phyloP scores from a whole-genome alignment of 2,113 vertebrate species.

The Riparia riparia region DNA sequence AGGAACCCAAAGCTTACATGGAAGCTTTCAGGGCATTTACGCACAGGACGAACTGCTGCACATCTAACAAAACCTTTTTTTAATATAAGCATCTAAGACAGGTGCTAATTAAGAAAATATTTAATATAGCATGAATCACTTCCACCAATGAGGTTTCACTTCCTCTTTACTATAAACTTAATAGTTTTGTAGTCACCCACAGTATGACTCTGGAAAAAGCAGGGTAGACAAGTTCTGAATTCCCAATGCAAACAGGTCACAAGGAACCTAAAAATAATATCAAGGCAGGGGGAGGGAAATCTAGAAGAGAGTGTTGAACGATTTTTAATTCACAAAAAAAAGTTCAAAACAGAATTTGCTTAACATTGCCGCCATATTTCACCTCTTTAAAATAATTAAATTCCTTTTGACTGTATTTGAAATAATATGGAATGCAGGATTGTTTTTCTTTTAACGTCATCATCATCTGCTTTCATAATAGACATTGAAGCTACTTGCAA shows the following conservation, averaged over 20 bases:
- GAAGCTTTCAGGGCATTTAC: background rate
- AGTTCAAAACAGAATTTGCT: background rate
- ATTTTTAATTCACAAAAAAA: background rate
- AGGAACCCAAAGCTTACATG: background rate
- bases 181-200: background rate
- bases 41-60: background rate
- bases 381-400: background rate
- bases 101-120: constrained; percentile 28
- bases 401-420: background rate
- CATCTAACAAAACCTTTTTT: background rate
- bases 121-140: constrained; percentile 19
- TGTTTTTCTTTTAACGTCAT: background rate
- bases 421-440: background rate
- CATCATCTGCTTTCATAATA: background rate
- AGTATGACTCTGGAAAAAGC: background rate
- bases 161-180: constrained; percentile 19
- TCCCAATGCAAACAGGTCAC: constrained; percentile 41
- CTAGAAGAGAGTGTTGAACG: background rate
- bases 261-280: constrained; percentile 52
- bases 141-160: background rate
- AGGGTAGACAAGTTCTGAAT: constrained; percentile 42
- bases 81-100: background rate
- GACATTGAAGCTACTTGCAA: background rate
- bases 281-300: background rate
- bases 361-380: background rate